Base-by-base conservation (phyloP, 2,888 invertebrate species). In the Drepana falcataria region DNA sequence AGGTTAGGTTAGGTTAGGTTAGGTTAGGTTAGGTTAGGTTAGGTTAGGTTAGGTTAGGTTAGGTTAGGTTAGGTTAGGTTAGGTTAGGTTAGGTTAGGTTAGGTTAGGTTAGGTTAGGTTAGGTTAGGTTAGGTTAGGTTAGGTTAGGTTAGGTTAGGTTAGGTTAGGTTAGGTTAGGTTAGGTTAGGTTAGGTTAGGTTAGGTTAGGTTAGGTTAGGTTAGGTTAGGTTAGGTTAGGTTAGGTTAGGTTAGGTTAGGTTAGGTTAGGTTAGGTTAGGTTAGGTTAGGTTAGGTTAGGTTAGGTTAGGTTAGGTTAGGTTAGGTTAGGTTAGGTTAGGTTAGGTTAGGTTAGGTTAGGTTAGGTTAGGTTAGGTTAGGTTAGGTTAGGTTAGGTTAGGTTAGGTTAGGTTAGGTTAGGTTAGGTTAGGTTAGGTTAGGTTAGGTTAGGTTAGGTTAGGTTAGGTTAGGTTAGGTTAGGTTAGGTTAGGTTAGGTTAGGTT, bases 131-230 rank as follows among this genome's bases (percentile, higher is more conserved):
- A 51, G 56, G 59, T 59, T 59, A 51, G 58, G 58, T 58, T 58
- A 56, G 60, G 60, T 60, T 60, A 55, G 60, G 60, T 60, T 60
- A 55, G 59, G 57, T 60, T 58, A 53, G 60, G 58, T 60, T 60
- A 55, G 60, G 56, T 60, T 58, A 53, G 60, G 60, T 60, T 60
- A 53, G 60, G 60, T 60, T 60, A 53, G 60, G 60, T 60, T 60
- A 54, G 60, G 57, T 56, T 56, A 44, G 55, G 53, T 57, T 55
- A 53, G 57, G 51, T 55, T 53, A 34, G 7, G n/a, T 53, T 55
- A 37, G 55, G 55, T 55, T 55, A 51, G 55, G 53, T 53, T 53
- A 49, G 55, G 55, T 53, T 53, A 48, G 56, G 56, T 52, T 52
- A 52, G 51, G 53, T 55, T 52, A 51, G 52, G 52, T 58, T 55